A percentile compares a stretch with the other conserved stretches of the same genome.
Conservation (phyloP, 2,797 vertebrate species). For the Anguilla obscura region DNA sequence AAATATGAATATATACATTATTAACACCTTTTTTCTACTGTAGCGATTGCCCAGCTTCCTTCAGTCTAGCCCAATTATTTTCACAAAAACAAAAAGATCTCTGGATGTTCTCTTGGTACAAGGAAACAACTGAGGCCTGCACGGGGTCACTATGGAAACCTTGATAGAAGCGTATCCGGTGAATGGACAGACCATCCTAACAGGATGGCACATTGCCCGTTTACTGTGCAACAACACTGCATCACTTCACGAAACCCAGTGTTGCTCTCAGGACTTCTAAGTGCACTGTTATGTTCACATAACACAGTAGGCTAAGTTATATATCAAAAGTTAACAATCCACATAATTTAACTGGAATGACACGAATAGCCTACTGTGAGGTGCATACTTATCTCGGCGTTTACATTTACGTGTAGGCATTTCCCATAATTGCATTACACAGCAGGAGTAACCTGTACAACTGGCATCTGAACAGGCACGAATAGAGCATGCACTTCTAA, state of each 20-base stretch:
- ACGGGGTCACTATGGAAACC: constrained; percentile 18
- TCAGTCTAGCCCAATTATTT: background rate
- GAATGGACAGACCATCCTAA: constrained; percentile 19
- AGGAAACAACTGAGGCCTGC: constrained; percentile 16
- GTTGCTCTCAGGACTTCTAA: background rate
- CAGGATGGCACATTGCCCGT: constrained; percentile 14
- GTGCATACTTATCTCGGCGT: background rate
- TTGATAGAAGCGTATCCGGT: constrained; percentile 3
- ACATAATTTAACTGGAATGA: background rate
- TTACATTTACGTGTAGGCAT: background rate
- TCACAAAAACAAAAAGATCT: constrained; percentile 7
- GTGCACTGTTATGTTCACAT: background rate
- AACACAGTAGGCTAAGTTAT: background rate
- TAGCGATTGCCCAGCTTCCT: background rate
- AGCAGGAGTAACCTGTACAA: background rate
- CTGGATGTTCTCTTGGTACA: background rate
- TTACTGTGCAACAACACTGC: constrained; percentile 12
- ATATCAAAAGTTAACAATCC: background rate
- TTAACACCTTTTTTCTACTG: background rate
- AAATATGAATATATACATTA: background rate
- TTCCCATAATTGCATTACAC: background rate
- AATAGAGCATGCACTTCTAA: background rate
- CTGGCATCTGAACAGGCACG: background rate
- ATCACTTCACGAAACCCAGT: background rate
- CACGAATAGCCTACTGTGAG: background rate